These are phyloP conservation scores for Trileptium ribeirensis DNA, from an alignment of 2,888 invertebrate genomes.

Conservation along the genomic window DNA sequence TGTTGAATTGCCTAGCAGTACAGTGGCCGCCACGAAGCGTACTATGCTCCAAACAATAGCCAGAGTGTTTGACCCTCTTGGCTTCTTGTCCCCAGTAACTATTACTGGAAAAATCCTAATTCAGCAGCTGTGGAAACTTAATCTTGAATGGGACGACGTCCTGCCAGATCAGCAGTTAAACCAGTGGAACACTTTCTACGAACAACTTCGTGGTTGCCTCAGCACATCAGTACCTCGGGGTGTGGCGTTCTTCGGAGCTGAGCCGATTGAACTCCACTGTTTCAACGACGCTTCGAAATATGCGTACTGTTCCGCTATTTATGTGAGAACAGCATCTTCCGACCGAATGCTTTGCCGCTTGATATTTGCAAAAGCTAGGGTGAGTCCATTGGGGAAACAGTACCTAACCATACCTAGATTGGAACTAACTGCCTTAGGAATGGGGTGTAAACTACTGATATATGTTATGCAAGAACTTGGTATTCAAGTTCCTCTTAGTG, in stretches of 20 bases:
- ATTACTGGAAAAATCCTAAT: not conserved
- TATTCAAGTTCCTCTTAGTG: not conserved
- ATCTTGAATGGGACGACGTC: not conserved
- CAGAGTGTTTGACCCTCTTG: not conserved
- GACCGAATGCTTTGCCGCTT: not conserved
- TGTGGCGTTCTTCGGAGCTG: not conserved
- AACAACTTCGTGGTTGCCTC: not conserved
- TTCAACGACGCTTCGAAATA: not conserved
- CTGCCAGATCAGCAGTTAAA: not conserved
- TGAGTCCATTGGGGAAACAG: not conserved
- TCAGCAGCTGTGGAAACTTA: not conserved
- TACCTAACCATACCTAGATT: conserved; percentile 19
- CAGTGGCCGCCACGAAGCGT: not conserved
- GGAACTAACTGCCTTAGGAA: not conserved
- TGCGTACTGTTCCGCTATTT: not conserved
- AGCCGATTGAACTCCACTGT: not conserved
- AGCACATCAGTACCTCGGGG: not conserved
- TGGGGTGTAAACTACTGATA: not conserved
- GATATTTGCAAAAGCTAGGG: not conserved
- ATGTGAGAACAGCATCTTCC: not conserved
- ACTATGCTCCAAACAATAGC: not conserved
- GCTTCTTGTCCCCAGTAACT: not conserved
- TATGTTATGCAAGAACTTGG: not conserved
- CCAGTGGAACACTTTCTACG: not conserved
- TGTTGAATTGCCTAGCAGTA: not conserved